These are phyloP conservation scores for Drosophila bifasciata DNA, from an alignment of 1,140 invertebrate genomes.

Conservation along the genomic window DNA sequence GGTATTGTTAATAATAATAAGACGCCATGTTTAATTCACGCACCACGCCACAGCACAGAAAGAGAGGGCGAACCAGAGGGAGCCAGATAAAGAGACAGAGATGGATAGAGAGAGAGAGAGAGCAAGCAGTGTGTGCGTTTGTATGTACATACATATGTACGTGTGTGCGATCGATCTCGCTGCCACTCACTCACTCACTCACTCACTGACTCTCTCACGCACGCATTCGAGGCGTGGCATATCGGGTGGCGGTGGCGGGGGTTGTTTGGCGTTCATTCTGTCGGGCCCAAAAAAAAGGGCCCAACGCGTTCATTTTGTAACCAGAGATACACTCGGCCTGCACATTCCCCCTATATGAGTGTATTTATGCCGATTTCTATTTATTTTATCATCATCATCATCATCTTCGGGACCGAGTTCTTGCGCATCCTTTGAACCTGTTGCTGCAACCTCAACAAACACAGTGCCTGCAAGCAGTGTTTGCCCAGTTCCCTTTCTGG, in stretches of 20 bases:
- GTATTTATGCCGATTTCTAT: conserved; percentile 3
- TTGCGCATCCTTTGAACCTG: conserved; percentile 78
- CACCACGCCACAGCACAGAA: conserved; percentile 21
- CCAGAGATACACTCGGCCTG: no score
- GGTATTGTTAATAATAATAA: conserved; percentile 38
- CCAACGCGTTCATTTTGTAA: no score
- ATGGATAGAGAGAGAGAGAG: conserved; percentile 27
- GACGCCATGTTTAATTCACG: conserved; percentile 73
- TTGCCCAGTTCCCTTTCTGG: conserved; percentile 66
- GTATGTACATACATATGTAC: conserved; percentile 14
- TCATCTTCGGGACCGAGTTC: conserved; percentile 26
- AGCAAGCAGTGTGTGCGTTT: conserved; percentile 3
- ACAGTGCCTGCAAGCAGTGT: conserved; percentile 42
- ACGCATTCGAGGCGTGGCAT: conserved; percentile 58
- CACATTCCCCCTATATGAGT: no score
- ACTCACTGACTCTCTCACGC: no score
- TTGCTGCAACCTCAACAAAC: conserved; percentile 78
- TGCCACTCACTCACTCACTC: no score
- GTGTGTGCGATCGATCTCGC: neutral
- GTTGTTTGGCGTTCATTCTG: conserved; percentile 54
- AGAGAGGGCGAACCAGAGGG: conserved; percentile 24
- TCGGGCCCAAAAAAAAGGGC: no score
- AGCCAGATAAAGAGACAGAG: conserved; percentile 13
- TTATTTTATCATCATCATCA: conserved; percentile 1
- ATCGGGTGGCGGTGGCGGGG: no score